Conservation (phyloP, 2,113 vertebrate species). For the Pygoscelis antarcticus region DNA sequence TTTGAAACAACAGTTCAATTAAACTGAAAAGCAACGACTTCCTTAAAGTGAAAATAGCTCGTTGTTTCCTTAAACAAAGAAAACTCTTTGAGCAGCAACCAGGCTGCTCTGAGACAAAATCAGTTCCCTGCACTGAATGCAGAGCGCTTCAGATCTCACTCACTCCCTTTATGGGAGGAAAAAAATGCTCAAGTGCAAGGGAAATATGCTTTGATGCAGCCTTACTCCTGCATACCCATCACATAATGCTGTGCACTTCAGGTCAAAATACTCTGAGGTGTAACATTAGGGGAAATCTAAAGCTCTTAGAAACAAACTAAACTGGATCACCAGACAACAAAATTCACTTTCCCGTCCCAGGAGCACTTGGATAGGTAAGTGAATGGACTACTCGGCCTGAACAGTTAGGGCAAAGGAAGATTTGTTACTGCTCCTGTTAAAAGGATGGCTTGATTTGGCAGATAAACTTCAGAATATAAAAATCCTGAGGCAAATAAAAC, state of each 20-base stretch:
- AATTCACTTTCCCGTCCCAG: background rate
- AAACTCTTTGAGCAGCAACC: background rate
- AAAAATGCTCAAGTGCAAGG: background rate
- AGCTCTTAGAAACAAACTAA: background rate
- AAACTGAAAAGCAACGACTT: background rate
- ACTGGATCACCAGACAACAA: background rate
- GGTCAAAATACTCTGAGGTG: background rate
- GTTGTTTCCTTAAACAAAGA: background rate
- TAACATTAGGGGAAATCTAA: background rate
- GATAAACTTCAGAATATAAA: background rate
- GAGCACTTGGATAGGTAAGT: background rate
- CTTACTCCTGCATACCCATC: background rate
- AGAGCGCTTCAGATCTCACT: background rate
- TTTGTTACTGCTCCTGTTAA: background rate
- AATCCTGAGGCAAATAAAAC: background rate
- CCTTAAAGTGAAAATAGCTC: background rate
- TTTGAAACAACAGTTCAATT: background rate
- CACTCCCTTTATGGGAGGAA: background rate
- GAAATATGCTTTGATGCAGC: background rate
- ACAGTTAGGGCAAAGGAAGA: background rate
- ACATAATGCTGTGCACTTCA: background rate
- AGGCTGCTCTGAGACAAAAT: background rate
- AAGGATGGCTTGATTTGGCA: background rate
- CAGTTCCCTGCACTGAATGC: background rate
- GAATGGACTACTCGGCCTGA: background rate